These are phyloP conservation scores for Orius laevigatus DNA, from an alignment of 1,140 invertebrate genomes.

Conservation along the genomic window DNA sequence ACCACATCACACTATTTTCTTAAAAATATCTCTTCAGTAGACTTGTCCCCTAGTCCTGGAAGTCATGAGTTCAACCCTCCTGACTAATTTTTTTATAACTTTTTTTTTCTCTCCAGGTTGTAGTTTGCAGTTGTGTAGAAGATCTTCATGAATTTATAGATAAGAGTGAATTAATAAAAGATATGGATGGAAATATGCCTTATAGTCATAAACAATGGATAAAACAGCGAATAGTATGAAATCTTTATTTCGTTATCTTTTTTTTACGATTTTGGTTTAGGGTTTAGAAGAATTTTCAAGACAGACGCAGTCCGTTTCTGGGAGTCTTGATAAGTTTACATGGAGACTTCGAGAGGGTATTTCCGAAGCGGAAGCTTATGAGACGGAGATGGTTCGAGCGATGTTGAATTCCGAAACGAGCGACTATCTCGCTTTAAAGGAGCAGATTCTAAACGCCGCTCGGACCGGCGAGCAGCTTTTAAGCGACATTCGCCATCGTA, in stretches of 20 bases:
- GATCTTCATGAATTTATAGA: constrained; percentile 80
- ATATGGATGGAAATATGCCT: constrained; percentile 71
- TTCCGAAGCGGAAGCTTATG: constrained; percentile 11
- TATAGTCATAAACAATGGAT: constrained; percentile 95
- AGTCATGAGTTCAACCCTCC: neutral
- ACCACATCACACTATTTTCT: too few species aligned
- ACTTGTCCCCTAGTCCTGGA: too few species aligned
- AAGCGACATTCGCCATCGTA: constrained; percentile 37
- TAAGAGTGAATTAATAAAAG: constrained; percentile 65
- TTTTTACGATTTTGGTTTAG: constrained; percentile 32
- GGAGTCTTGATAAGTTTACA: constrained; percentile 67
- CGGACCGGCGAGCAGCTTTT: constrained; percentile 71
- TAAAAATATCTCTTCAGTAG: too few species aligned
- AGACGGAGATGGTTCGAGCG: constrained; percentile 7
- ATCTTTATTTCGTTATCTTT: constrained; percentile 25
- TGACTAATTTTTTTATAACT: neutral
- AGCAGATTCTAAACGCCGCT: constrained; percentile 63
- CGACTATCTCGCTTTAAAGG: constrained; percentile 51
- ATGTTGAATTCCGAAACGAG: constrained; percentile 33
- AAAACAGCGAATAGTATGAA: constrained; percentile 75
- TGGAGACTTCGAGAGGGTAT: constrained; percentile 45
- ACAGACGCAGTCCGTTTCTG: constrained; percentile 73
- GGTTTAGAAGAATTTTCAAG: constrained; percentile 86
- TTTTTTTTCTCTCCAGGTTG: constrained; percentile 24
- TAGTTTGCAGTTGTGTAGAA: constrained; percentile 53